Base-by-base conservation (phyloP, 2,888 invertebrate species). In the Pyrrhosoma nymphula region DNA sequence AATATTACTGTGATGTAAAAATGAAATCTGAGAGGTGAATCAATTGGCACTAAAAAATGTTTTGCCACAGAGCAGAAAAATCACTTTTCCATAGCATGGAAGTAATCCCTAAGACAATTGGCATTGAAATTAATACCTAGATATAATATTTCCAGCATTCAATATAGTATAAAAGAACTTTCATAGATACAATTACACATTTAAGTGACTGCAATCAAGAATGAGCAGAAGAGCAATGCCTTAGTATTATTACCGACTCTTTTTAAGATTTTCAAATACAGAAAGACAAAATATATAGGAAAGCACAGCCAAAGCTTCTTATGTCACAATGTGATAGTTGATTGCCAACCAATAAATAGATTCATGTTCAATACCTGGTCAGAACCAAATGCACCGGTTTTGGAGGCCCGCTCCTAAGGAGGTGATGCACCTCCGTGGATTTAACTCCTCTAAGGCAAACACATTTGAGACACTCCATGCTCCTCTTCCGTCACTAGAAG, bases 161-260 rank as follows among this genome's bases (percentile, higher is more conserved):
- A 26, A 35, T 55, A 89, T 55, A 89, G 47, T 93, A 69, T 60
- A 93, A 93, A 93, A 93, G 93, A 93, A 93, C 39, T 75, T 93
- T 93, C 47, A 93, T 69, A 63, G 91, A 91, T 91, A 91, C 93
- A 93, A 69, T 69, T 93, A 93, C 69, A 93, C 93, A 93, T 93
- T 93, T 93, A 93, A 93, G 63, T 93, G 60, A 93, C 93, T 69
- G 93, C 93, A 93, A 93, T 93, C 93, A 93, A 93, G 93, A 93
- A 93, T 93, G 93, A 93, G 93, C 93, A 93, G 93, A 93, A 93
- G 93, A 93, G 93, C 93, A 93, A 93, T 93, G 93, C 69, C 93
- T 93, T 93, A 69, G n/a, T 82, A 93, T 93, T 93, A 93, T 93
- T 93, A 93, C 93, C 55, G 69, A 69, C 93, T 93, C 93, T 93